phyloP scores from a whole-genome alignment of 1,140 invertebrate genomes.

The honey bee (Apis mellifera) region Amel_HAv3.1 CM009938.2:2020001-2020500 shows the following conservation, averaged over 20 bases:
- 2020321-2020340: not conserved
- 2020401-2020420: not conserved
- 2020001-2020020: no score
- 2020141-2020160: not conserved
- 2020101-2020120: no score
- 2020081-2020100: no score
- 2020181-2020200: not conserved
- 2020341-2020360: not conserved
- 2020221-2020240: not conserved
- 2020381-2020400: slow-evolving; percentile 21
- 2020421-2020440: not conserved
- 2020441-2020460: not conserved
- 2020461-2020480: not conserved
- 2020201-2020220: not conserved
- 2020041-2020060: no score
- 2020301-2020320: not conserved
- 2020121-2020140: not conserved
- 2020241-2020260: no score
- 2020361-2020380: slow-evolving; percentile 16
- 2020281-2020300: slow-evolving; percentile 7
- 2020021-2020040: no score
- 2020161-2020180: not conserved
- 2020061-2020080: no score
- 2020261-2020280: not conserved
- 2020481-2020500: not conserved